phyloP scores from a whole-genome alignment of 2,888 invertebrate species.

The Mesochorus sp. region DNA sequence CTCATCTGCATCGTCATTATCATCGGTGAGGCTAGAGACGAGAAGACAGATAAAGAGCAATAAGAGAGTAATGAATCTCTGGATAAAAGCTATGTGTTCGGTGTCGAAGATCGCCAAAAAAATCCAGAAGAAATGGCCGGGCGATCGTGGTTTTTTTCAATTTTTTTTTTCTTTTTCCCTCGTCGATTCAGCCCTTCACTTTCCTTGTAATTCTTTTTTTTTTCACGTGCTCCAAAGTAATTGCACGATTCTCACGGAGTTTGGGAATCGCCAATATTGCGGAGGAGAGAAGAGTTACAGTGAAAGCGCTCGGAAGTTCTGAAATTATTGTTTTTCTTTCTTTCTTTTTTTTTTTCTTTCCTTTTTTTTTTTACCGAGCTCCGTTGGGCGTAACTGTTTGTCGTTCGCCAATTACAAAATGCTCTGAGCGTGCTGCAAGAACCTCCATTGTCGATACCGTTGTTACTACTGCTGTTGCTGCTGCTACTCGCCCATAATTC shows the following conservation, averaged over 20 bases:
- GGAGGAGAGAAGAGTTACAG: slow-evolving; percentile 23
- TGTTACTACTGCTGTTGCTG: slow-evolving; percentile 26
- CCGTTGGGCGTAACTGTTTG: slow-evolving; percentile 61
- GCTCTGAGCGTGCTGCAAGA: slow-evolving; percentile 43
- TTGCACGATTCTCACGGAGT: background rate
- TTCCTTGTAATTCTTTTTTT: background rate
- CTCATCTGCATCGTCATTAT: slow-evolving; percentile 82
- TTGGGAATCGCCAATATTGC: background rate
- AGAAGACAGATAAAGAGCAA: slow-evolving; percentile 17
- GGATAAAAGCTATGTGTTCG: slow-evolving; percentile 18
- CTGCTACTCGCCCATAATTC: slow-evolving; percentile 12
- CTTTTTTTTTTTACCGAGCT: slow-evolving; percentile 46
- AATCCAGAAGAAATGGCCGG: slow-evolving; percentile 27
- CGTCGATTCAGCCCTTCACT: background rate
- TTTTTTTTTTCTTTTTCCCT: background rate
- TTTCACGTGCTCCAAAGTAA: background rate
- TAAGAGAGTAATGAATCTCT: slow-evolving; percentile 16
- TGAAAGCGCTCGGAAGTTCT: slow-evolving; percentile 57
- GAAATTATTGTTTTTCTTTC: slow-evolving; percentile 39
- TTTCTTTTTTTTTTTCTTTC: slow-evolving; percentile 40
- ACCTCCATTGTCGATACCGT: slow-evolving; percentile 37
- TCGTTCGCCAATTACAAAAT: slow-evolving; percentile 61
- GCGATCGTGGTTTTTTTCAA: slow-evolving; percentile 1
- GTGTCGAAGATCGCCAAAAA: slow-evolving; percentile 44
- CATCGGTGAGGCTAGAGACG: slow-evolving; percentile 73